A percentile compares a stretch with the other conserved stretches of the same genome.
These are phyloP conservation scores for Meandrina meandrites DNA, from an alignment of 92 coral and sea anemone species.

Conservation along the genomic window DNA sequence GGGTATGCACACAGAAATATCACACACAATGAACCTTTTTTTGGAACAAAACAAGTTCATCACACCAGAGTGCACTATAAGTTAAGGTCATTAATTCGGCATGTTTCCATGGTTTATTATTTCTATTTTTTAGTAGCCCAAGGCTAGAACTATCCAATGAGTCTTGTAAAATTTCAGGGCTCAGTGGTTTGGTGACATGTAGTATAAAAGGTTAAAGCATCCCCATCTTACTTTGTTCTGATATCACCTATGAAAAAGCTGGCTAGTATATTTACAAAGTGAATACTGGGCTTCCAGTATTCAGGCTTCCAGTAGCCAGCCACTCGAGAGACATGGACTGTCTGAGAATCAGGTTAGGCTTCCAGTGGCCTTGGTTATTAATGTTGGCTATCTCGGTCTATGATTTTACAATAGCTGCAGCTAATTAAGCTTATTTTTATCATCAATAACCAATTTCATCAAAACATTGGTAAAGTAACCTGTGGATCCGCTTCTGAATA, in stretches of 20 bases:
- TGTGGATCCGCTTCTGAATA: too few relatives aligned
- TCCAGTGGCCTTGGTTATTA: too few relatives aligned
- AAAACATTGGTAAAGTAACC: not conserved
- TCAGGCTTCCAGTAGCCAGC: too few relatives aligned
- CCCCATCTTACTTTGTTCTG: not conserved
- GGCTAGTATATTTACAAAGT: not conserved
- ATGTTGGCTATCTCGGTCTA: not conserved
- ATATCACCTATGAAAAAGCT: not conserved
- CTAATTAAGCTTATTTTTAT: too few relatives aligned
- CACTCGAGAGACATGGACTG: too few relatives aligned
- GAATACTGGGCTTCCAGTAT: too few relatives aligned
- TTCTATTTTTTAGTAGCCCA: not conserved
- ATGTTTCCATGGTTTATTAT: not conserved
- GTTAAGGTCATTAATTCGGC: not conserved
- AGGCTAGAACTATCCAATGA: not conserved
- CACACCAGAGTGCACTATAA: not conserved
- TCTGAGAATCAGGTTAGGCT: too few relatives aligned
- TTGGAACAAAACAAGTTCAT: not conserved
- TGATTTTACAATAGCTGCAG: too few relatives aligned
- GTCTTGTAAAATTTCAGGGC: not conserved
- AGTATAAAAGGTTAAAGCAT: not conserved
- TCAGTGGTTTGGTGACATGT: not conserved
- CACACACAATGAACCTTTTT: not conserved
- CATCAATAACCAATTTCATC: not conserved
- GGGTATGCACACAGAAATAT: not conserved